phyloP scores from a whole-genome alignment of 2,888 invertebrate genomes.

The Noctua janthe region DNA sequence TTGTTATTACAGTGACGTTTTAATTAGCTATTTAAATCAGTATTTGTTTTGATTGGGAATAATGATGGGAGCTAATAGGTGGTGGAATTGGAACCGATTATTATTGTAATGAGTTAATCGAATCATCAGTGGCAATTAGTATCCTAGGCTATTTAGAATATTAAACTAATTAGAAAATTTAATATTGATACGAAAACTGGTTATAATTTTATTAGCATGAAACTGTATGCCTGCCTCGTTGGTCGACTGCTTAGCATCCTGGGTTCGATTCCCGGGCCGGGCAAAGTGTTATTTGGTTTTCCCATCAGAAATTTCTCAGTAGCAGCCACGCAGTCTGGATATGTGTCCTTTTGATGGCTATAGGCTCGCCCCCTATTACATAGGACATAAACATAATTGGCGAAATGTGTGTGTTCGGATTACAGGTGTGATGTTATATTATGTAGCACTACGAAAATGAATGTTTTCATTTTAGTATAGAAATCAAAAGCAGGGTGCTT shows the following conservation, averaged over 20 bases:
- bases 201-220: background rate
- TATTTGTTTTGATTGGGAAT: conserved; percentile 26
- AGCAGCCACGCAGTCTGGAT: no score
- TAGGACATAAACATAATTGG: no score
- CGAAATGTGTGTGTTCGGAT: no score
- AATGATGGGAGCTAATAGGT: conserved; percentile 4
- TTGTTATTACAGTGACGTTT: conserved; percentile 41
- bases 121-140: conserved; percentile 14
- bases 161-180: conserved; percentile 3
- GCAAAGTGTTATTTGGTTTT: no score
- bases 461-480: background rate
- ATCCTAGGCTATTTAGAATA: background rate
- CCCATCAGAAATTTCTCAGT: no score
- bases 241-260: no score
- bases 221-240: background rate
- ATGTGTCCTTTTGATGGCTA: no score
- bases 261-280: no score
- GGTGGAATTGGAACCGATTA: conserved; percentile 10
- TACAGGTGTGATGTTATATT: no score
- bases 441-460: background rate
- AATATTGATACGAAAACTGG: background rate
- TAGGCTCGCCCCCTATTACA: no score
- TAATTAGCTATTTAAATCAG: conserved; percentile 30
- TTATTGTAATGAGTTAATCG: conserved; percentile 16
- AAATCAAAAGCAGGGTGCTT: background rate